Percentiles rank a stretch among this genome's conserved stretches.
These are phyloP conservation scores for Magallana angulata DNA, from an alignment of 1,140 invertebrate species.

Conservation along the genomic window DNA sequence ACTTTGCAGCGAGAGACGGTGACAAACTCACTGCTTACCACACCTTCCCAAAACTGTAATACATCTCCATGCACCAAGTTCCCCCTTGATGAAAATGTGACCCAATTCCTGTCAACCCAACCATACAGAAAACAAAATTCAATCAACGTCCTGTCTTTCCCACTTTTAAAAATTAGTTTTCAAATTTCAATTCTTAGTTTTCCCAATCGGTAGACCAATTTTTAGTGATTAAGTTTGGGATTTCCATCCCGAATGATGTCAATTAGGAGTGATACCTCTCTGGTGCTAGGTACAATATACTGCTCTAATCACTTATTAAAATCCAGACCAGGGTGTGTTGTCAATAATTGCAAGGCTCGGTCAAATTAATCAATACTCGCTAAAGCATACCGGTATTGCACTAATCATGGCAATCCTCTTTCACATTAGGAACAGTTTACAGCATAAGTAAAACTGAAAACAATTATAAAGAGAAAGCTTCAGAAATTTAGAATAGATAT, in stretches of 20 bases:
- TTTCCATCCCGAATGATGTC: not conserved
- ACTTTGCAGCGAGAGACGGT: not conserved
- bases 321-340: not conserved
- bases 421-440: not conserved
- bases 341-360: slow-evolving; percentile 2
- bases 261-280: not conserved
- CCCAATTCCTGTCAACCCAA: not conserved
- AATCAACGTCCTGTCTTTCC: not conserved
- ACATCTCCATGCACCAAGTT: not conserved
- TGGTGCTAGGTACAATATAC: not conserved
- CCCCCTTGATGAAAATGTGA: not conserved
- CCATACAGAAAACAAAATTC: not conserved
- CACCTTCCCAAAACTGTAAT: not conserved
- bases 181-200: not conserved
- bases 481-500: too few relatives aligned
- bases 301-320: slow-evolving; percentile 15
- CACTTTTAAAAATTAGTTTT: not conserved
- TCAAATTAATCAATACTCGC: slow-evolving; percentile 14
- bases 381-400: not conserved
- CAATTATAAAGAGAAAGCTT: too few relatives aligned
- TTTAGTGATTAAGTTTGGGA: not conserved
- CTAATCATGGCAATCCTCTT: not conserved
- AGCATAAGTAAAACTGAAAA: too few relatives aligned
- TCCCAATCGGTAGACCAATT: not conserved
- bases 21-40: not conserved